Conservation (phyloP, 2,888 invertebrate genomes). For the Temnothorax unifasciatus region DNA sequence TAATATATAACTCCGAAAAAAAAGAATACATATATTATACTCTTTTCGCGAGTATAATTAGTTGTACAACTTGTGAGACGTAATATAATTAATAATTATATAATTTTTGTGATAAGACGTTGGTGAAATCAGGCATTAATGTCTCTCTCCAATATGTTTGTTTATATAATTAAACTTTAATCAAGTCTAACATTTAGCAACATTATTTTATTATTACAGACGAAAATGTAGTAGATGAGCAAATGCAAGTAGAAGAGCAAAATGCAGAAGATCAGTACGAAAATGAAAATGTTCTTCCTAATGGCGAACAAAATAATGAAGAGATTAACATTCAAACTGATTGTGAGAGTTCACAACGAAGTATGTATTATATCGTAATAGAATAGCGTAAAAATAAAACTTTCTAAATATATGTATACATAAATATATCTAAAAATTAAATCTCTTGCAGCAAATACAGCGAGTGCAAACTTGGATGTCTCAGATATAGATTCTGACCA, state of each 20-base stretch:
- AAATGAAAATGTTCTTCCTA: conserved; percentile 36
- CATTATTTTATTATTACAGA: conserved; percentile 43
- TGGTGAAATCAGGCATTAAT: neutral
- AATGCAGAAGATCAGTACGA: conserved; percentile 38
- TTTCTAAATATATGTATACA: too few species aligned
- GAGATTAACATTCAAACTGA: conserved; percentile 11
- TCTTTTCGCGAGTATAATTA: neutral
- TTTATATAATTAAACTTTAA: neutral
- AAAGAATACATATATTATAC: neutral
- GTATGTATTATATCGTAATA: conserved; percentile 27
- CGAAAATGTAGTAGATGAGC: conserved; percentile 16
- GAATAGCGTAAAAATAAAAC: neutral
- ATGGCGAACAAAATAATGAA: conserved; percentile 28
- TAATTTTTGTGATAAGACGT: neutral
- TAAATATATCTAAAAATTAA: conserved; percentile 7
- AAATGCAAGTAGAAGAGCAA: conserved; percentile 54
- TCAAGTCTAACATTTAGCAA: neutral
- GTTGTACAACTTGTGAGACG: neutral
- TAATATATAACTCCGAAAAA: neutral
- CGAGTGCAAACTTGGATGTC: conserved; percentile 62
- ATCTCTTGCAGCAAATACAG: conserved; percentile 26
- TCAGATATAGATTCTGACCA: conserved; percentile 88
- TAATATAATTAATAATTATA: conserved; percentile 2
- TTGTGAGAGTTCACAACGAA: neutral
- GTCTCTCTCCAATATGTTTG: neutral